Percentiles rank a stretch among this genome's conserved stretches.
Evolutionary conservation across 2,797 vertebrate species (phyloP).

Genomic region (Momotus momota): DNA sequence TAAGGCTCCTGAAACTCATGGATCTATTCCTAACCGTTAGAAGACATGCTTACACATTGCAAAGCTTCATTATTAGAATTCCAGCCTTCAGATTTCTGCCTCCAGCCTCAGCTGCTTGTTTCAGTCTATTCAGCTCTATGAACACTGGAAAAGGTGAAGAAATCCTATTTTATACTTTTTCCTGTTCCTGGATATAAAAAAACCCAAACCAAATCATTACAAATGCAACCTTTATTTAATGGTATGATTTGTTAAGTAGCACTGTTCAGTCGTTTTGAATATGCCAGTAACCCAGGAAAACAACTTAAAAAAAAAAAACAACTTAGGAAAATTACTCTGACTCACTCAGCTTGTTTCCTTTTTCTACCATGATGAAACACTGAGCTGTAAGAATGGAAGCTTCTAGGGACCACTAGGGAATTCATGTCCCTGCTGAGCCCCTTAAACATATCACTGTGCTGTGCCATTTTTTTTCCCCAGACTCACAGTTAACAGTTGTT

Average conservation of each 20-base stretch:
- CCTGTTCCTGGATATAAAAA: conserved; percentile 1
- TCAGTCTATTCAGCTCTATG: conserved; percentile 43
- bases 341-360: conserved; percentile 25
- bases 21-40: conserved; percentile 37
- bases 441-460: neutral
- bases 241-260: neutral
- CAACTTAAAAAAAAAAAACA: neutral
- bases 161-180: conserved; percentile 39
- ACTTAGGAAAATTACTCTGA: conserved; percentile 20
- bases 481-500: neutral
- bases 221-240: conserved; percentile 10
- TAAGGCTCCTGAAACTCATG: conserved; percentile 38
- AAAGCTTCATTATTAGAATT: conserved; percentile 62
- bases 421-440: neutral
- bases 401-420: neutral
- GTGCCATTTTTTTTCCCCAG: neutral
- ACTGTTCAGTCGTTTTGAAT: neutral
- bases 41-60: conserved; percentile 46
- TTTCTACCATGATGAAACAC: neutral
- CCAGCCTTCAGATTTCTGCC: conserved; percentile 19
- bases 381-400: neutral
- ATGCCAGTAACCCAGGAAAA: conserved; percentile 16
- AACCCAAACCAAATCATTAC: neutral
- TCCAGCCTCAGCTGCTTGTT: conserved; percentile 56
- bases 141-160: conserved; percentile 60